phyloP scores from a whole-genome alignment of 23 tunicate species.

The Ciona savignyi region DNA sequence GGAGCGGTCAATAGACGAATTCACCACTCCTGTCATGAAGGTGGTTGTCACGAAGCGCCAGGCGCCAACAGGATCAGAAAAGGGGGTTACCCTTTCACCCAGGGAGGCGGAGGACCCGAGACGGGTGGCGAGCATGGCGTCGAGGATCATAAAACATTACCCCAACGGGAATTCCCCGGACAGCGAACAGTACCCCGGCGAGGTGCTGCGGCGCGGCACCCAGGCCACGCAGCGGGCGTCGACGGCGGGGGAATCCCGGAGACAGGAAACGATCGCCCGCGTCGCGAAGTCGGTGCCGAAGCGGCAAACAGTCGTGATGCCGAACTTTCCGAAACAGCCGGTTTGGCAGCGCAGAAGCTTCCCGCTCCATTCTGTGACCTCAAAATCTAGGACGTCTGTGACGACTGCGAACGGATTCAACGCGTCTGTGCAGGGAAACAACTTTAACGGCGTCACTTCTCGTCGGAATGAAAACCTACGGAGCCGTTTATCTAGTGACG shows the following conservation, averaged over 20 bases:
- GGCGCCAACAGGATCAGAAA: slow-evolving; percentile 29
- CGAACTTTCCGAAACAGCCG: slow-evolving; percentile 50
- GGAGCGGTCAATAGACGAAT: slow-evolving; percentile 14
- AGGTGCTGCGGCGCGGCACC: slow-evolving; percentile 28
- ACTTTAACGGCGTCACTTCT: slow-evolving; percentile 6
- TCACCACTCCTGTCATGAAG: slow-evolving; percentile 69
- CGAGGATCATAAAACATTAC: slow-evolving; percentile 25
- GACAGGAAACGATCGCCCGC: slow-evolving; percentile 33
- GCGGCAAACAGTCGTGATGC: slow-evolving; percentile 62
- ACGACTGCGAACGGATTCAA: slow-evolving; percentile 3
- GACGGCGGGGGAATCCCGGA: slow-evolving; percentile 19
- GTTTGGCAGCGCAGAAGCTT: slow-evolving; percentile 27
- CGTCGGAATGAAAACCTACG: slow-evolving; percentile 29
- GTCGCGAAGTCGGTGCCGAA: slow-evolving; percentile 53
- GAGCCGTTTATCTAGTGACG: slow-evolving; percentile 23
- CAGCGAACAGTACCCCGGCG: neutral
- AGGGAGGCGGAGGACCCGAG: slow-evolving; percentile 10
- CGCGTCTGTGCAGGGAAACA: slow-evolving; percentile 35
- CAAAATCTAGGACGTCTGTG: neutral
- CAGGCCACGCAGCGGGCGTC: slow-evolving; percentile 40
- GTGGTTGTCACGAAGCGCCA: slow-evolving; percentile 71
- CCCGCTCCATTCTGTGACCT: slow-evolving; percentile 10
- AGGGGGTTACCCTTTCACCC: neutral
- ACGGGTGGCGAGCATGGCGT: slow-evolving; percentile 23
- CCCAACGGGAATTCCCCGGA: neutral